These are phyloP conservation scores for Spinus pinus DNA, from an alignment of 2,797 vertebrate species.

Conservation along the genomic window DNA sequence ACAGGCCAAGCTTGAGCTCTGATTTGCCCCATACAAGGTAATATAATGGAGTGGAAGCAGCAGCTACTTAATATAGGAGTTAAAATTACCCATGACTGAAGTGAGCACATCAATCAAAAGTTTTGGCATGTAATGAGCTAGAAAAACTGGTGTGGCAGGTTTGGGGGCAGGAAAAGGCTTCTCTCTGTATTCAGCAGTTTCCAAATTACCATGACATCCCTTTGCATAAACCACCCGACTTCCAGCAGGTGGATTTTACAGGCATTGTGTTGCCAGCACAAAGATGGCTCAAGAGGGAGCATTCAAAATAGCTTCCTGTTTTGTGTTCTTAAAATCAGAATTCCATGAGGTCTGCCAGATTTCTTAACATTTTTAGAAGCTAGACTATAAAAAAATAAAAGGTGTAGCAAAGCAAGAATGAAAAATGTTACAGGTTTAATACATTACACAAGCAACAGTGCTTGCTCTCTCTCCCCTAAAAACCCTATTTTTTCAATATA, in stretches of 20 bases:
- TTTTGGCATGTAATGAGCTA: slow-evolving; percentile 82
- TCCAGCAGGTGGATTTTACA: slow-evolving; percentile 87
- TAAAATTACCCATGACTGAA: slow-evolving; percentile 93
- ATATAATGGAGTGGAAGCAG: slow-evolving; percentile 83
- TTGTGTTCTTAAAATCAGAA: slow-evolving; percentile 64
- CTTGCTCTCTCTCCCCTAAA: not conserved
- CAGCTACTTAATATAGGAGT: slow-evolving; percentile 88
- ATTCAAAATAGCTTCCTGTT: slow-evolving; percentile 75
- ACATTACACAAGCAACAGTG: not conserved
- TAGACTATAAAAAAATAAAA: not conserved
- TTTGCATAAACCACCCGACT: slow-evolving; percentile 84
- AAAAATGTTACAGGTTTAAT: not conserved
- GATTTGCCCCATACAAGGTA: slow-evolving; percentile 85
- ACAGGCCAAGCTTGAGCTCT: slow-evolving; percentile 67
- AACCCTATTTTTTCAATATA: not conserved
- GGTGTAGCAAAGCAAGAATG: not conserved
- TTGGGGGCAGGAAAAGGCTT: slow-evolving; percentile 73
- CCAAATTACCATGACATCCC: slow-evolving; percentile 82
- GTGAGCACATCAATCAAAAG: slow-evolving; percentile 91
- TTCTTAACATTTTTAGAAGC: slow-evolving; percentile 57
- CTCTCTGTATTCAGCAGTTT: slow-evolving; percentile 79
- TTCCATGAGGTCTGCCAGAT: slow-evolving; percentile 44
- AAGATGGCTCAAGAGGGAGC: slow-evolving; percentile 72
- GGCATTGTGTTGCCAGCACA: slow-evolving; percentile 75
- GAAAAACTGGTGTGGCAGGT: slow-evolving; percentile 75